These are phyloP conservation scores for Malachius bipustulatus DNA, from an alignment of 2,888 invertebrate genomes.

Conservation along the genomic window DNA sequence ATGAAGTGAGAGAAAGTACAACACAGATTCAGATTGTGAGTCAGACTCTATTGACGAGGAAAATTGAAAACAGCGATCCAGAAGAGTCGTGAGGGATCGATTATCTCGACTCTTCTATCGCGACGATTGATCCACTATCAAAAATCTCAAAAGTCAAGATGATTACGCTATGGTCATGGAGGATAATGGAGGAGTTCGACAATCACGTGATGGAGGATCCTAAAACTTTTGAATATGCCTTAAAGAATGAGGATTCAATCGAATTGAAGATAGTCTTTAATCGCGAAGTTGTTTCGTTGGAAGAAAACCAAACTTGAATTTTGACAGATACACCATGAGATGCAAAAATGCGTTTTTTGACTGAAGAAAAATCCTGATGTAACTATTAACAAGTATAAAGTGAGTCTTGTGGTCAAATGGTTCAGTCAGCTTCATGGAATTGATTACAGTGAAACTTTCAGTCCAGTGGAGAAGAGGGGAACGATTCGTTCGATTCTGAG, in stretches of 20 bases:
- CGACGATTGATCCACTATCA: no score
- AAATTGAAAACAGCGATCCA: no score
- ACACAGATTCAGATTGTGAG: no score
- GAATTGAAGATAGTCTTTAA: slow-evolving; percentile 10
- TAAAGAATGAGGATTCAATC: no score
- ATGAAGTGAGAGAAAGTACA: no score
- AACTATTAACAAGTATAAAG: slow-evolving; percentile 22
- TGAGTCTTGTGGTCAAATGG: slow-evolving; percentile 24
- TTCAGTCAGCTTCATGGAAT: slow-evolving; percentile 21
- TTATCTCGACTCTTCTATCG: no score
- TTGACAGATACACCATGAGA: slow-evolving; percentile 20
- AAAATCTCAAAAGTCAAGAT: no score
- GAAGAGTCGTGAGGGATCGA: no score
- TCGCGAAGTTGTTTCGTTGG: slow-evolving; percentile 23
- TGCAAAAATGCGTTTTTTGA: slow-evolving; percentile 23
- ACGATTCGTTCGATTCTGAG: slow-evolving; percentile 21
- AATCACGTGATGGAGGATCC: slow-evolving; percentile 7
- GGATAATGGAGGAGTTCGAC: no score
- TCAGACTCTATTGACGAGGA: no score
- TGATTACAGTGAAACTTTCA: slow-evolving; percentile 24
- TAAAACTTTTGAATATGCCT: slow-evolving; percentile 4
- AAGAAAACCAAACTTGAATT: no score
- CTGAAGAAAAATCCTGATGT: slow-evolving; percentile 24
- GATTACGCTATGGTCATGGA: no score
- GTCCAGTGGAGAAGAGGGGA: slow-evolving; percentile 22